phyloP scores from a whole-genome alignment of 2,888 invertebrate species.

The Agonopterix arenella region DNA sequence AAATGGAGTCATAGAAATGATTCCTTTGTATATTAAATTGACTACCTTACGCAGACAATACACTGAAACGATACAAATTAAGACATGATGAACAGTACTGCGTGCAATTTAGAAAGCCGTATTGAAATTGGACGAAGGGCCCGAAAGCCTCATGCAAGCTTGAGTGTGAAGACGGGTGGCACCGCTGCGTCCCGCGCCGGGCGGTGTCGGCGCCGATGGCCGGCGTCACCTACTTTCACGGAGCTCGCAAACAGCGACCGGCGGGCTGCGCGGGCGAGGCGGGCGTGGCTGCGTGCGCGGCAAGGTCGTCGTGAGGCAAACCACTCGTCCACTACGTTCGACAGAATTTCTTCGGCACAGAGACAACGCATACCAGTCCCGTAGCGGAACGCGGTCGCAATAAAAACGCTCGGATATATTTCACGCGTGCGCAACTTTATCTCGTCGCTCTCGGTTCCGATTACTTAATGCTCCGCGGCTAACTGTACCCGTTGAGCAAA shows the following conservation, averaged over 20 bases:
- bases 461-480: conserved; percentile 70
- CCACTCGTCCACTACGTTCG: conserved; percentile 48
- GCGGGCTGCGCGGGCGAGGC: conserved; percentile 18
- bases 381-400: conserved; percentile 66
- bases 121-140: conserved; percentile 50
- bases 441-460: conserved; percentile 68
- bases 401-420: conserved; percentile 73
- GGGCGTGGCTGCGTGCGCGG: conserved; percentile 36
- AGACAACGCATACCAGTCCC: conserved; percentile 61
- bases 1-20: no score
- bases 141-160: conserved; percentile 32
- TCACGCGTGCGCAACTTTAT: conserved; percentile 76
- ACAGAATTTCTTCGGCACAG: conserved; percentile 67
- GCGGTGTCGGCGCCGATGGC: conserved; percentile 14
- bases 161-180: conserved; percentile 37
- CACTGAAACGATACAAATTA: no score
- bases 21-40: no score
- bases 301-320: conserved; percentile 75
- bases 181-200: conserved; percentile 20
- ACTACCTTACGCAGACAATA: no score
- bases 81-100: conserved; percentile 8
- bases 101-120: conserved; percentile 58
- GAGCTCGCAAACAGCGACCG: conserved; percentile 47
- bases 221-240: conserved; percentile 67
- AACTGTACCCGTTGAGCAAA: conserved; percentile 68